Evolutionary conservation across 2,797 vertebrate species (phyloP).

Genomic region (Spondyliosoma cantharus): DNA sequence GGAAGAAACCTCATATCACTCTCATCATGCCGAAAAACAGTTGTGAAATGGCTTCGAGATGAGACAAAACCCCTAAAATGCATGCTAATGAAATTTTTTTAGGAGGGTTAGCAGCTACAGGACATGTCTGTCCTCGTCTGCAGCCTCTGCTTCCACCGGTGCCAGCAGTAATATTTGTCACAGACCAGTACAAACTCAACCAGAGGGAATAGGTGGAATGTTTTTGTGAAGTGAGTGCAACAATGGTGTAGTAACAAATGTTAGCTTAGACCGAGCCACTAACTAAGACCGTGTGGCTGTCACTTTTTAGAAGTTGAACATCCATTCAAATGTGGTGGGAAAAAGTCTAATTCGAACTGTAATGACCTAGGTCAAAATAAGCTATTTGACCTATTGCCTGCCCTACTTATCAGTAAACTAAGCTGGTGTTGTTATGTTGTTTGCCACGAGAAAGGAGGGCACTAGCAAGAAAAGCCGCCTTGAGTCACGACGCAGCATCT

Average conservation of each 20-base stretch:
- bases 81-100: slow-evolving; percentile 46
- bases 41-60: slow-evolving; percentile 6
- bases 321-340: too few relatives aligned
- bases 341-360: too few relatives aligned
- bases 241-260: not conserved
- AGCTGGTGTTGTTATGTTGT: too few relatives aligned
- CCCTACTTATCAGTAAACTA: too few relatives aligned
- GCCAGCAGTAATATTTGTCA: slow-evolving; percentile 41
- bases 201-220: slow-evolving; percentile 8
- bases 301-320: too few relatives aligned
- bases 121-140: slow-evolving; percentile 42
- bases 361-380: too few relatives aligned
- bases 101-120: slow-evolving; percentile 30
- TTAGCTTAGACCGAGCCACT: not conserved
- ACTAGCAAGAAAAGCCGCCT: too few relatives aligned
- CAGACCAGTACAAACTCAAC: slow-evolving; percentile 36
- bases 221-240: slow-evolving; percentile 4
- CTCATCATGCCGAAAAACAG: not conserved
- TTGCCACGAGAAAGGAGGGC: too few relatives aligned
- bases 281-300: not conserved
- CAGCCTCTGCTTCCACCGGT: slow-evolving; percentile 18
- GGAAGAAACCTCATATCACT: not conserved
- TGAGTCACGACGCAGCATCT: too few relatives aligned
- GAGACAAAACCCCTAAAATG: slow-evolving; percentile 31
- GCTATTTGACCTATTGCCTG: too few relatives aligned